Percentiles rank a stretch among this genome's conserved stretches.
Conservation (phyloP, 2,888 invertebrate species). For the Crepidodera aurea region DNA sequence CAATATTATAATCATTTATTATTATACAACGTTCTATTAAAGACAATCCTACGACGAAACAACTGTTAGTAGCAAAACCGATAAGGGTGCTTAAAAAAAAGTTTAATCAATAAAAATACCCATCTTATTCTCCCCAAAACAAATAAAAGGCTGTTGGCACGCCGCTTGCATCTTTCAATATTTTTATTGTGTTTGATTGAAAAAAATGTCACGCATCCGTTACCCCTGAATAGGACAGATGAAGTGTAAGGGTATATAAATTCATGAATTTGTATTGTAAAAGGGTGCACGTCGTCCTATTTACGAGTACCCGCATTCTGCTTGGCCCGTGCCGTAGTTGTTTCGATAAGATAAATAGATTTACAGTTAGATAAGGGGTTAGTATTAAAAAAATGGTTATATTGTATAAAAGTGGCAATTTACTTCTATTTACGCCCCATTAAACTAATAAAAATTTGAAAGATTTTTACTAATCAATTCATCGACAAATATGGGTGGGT, state of each 20-base stretch:
- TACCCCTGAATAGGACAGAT: conserved; percentile 19
- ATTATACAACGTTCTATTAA: too few species aligned
- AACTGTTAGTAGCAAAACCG: too few species aligned
- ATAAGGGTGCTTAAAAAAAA: background rate
- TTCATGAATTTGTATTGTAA: conserved; percentile 38
- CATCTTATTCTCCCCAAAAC: background rate
- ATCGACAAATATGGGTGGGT: too few species aligned
- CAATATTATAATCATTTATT: too few species aligned
- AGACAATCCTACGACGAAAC: too few species aligned
- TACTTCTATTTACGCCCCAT: too few species aligned
- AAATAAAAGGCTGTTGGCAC: background rate
- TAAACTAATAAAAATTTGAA: too few species aligned
- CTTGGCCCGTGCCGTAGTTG: conserved; percentile 31
- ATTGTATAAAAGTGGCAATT: conserved; percentile 1
- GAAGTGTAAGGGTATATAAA: conserved; percentile 33
- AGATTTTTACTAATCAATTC: too few species aligned
- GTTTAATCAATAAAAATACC: background rate
- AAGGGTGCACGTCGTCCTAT: conserved; percentile 32
- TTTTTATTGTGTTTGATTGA: background rate
- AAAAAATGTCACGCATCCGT: conserved; percentile 23
- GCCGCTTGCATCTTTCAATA: background rate
- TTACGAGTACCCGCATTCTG: conserved; percentile 24
- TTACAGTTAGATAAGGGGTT: conserved; percentile 24
- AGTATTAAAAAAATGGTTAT: conserved; percentile 9
- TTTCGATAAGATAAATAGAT: conserved; percentile 24